Evolutionary conservation across 2,888 invertebrate genomes (phyloP).

Genomic region (Siphonodentalium dalli): DNA sequence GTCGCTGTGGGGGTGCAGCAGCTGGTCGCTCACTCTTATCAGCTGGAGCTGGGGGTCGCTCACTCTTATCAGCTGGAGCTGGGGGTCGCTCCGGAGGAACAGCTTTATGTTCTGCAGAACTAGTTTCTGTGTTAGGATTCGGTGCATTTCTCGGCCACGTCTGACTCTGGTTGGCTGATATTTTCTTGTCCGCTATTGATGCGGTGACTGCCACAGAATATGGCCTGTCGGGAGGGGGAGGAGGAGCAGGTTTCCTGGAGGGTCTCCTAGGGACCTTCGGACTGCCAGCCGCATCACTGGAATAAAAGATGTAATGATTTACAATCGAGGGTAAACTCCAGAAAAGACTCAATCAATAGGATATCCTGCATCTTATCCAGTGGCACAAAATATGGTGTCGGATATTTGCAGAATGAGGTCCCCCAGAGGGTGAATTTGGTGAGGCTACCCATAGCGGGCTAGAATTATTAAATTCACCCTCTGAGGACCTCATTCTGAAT

Average conservation of each 20-base stretch:
- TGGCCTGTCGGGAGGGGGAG: slow-evolving; percentile 45
- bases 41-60: slow-evolving; percentile 17
- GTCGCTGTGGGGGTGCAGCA: slow-evolving; percentile 37
- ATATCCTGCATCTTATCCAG: too few species aligned
- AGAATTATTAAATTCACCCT: too few species aligned
- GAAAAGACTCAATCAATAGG: too few species aligned
- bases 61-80: slow-evolving; percentile 17
- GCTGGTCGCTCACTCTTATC: slow-evolving; percentile 20
- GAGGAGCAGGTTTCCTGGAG: slow-evolving; percentile 51
- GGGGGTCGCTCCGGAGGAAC: slow-evolving; percentile 28
- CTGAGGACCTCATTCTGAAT: too few species aligned
- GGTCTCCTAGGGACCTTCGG: slow-evolving; percentile 32
- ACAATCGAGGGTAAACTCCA: too few species aligned
- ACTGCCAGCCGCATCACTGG: slow-evolving; percentile 33
- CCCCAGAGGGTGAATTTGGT: too few species aligned
- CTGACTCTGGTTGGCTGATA: slow-evolving; percentile 24
- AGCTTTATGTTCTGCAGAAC: slow-evolving; percentile 32
- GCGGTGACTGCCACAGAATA: slow-evolving; percentile 50
- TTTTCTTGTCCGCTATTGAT: slow-evolving; percentile 26
- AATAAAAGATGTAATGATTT: slow-evolving; percentile 4
- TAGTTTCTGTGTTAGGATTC: slow-evolving; percentile 24
- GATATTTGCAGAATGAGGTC: too few species aligned
- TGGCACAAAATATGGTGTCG: too few species aligned
- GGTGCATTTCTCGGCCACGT: slow-evolving; percentile 38
- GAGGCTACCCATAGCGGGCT: too few species aligned